Evolutionary conservation across 2,888 invertebrate species (phyloP), one percentile per base, ranked within the genome.

Genomic region (Brenthis ino): DNA sequence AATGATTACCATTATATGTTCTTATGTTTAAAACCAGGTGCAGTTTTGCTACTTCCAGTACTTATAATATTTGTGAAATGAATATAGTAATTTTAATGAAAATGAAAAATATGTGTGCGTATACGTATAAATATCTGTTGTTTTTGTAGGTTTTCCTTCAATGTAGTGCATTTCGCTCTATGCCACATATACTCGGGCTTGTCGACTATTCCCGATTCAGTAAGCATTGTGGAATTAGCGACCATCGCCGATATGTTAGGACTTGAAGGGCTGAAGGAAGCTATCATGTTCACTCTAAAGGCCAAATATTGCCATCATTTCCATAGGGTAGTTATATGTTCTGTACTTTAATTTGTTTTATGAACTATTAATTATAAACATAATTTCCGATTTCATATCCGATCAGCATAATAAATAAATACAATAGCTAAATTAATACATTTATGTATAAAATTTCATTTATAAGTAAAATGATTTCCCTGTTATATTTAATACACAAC

Each of bases 121-220:
- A 12, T 47, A 6, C 53, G 16, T 20, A 57, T 63, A 56, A 47
- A 56, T 28, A 50, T 28, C 5, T n/a, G 14, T 75, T 76, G 76
- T 80, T 80, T 71, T 84, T 82, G 24, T 88, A 96, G 96, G 67
- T 97, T 96, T 85, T 95, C 97, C 0, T 97, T 96, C 80, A 96
- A 95, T 73, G 96, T 96, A 1, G 97, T 98, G 4, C 97, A 98
- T 86, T 98, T 98, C 90, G 96, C 98, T 0, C 88, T 99, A 70
- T 97, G 98, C 78, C 98, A 98, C 85, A 97, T 99, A 75, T 99
- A 99, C 83, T 98, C 98, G 70, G 99, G 99, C 3, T 96, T 97
- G 43, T 96, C 97, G 51, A 96, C 96, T 77, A 96, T 99, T 67
- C 98, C 98, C 0, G 97, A 97, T 77, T 95, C 96, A 2, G 96